These are phyloP conservation scores for Ispidina picta DNA, from an alignment of 2,797 vertebrate species.

Conservation along the genomic window DNA sequence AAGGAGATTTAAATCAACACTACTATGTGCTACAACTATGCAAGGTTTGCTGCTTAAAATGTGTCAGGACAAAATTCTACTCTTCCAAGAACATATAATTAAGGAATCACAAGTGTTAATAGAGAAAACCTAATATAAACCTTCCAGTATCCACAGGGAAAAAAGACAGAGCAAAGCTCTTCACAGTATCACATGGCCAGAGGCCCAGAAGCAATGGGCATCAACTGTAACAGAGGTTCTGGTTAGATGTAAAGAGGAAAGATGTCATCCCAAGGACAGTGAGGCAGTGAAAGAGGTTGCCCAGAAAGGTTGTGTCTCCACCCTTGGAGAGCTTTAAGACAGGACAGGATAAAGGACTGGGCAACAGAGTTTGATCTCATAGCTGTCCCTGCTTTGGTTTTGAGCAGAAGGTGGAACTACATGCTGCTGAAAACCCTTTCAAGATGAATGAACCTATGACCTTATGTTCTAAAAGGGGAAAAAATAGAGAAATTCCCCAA, in stretches of 20 bases:
- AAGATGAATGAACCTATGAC: neutral
- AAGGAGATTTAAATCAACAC: neutral
- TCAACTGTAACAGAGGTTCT: neutral
- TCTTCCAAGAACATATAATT: neutral
- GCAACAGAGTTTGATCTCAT: neutral
- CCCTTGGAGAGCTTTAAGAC: neutral
- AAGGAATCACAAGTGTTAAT: neutral
- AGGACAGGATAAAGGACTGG: neutral
- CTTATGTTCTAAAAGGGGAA: neutral
- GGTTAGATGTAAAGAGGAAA: neutral
- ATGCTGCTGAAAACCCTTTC: neutral
- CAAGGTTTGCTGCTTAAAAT: neutral
- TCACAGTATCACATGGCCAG: neutral
- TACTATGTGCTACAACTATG: neutral
- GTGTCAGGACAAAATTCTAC: neutral
- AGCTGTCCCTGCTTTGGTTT: neutral
- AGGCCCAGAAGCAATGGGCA: neutral
- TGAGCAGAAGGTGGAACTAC: neutral
- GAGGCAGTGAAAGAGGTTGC: neutral
- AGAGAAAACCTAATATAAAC: neutral
- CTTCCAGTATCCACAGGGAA: neutral
- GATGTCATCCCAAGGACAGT: neutral
- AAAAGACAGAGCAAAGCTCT: neutral
- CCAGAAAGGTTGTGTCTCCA: neutral
- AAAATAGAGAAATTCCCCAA: fast-evolving